Conservation (phyloP, 2,797 vertebrate species). For the Coccyzus lansbergi region DNA sequence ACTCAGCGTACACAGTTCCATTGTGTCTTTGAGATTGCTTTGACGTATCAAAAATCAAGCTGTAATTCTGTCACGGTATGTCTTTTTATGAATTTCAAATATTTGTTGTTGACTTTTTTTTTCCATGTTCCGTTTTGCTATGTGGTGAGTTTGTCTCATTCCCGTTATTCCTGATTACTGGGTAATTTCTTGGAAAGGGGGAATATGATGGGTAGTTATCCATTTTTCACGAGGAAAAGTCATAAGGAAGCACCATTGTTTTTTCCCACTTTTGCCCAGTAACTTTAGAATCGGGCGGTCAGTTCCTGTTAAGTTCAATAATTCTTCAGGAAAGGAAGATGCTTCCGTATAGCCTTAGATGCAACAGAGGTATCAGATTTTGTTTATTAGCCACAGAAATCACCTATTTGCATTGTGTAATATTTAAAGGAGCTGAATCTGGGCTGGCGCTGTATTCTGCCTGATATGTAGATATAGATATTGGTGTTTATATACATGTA, state of each 20-base stretch:
- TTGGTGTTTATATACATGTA: no score
- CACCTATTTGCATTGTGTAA: background rate
- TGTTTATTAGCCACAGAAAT: background rate
- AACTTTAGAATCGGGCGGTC: background rate
- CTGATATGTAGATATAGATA: no score
- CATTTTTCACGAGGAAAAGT: background rate
- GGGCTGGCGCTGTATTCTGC: background rate
- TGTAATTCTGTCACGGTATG: background rate
- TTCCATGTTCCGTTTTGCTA: background rate
- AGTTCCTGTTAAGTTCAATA: background rate
- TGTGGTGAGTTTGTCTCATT: background rate
- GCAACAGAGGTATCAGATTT: background rate
- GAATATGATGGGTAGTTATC: fast-evolving
- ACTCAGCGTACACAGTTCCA: background rate
- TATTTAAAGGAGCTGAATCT: background rate
- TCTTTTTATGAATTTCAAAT: background rate
- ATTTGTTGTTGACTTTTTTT: background rate
- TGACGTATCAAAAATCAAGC: background rate
- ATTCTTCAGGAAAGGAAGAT: background rate
- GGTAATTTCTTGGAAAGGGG: background rate
- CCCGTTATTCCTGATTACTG: background rate
- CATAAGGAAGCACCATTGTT: background rate
- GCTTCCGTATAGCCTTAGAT: background rate
- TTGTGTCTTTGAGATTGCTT: background rate
- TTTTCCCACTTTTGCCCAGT: background rate